Percentiles rank a stretch among this genome's conserved stretches.
phyloP scores from a whole-genome alignment of 2,113 vertebrate species.

The Benthochromis sp. region DNA sequence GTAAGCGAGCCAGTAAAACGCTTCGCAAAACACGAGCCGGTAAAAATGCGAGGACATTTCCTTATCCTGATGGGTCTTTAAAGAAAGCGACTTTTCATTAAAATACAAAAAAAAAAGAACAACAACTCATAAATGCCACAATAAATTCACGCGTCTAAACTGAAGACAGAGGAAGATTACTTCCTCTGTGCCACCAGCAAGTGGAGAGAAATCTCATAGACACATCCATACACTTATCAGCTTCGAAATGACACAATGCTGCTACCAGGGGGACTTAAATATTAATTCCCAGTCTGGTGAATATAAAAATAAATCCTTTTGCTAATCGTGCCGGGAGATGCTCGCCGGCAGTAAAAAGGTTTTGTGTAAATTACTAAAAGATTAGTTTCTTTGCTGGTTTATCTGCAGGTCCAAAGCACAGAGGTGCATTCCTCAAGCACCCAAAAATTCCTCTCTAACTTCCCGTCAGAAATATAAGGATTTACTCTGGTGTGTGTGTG shows the following conservation, averaged over 20 bases:
- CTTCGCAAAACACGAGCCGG: background rate
- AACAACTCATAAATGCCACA: constrained; percentile 15
- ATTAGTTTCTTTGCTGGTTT: constrained; percentile 67
- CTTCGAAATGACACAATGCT: constrained; percentile 63
- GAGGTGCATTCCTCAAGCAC: constrained; percentile 48
- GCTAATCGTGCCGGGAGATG: constrained; percentile 68
- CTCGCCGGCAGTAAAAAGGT: constrained; percentile 61
- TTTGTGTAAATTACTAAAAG: constrained; percentile 75
- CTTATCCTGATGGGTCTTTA: background rate
- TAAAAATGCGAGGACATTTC: background rate
- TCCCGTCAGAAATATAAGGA: constrained; percentile 20
- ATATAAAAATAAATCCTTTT: constrained; percentile 72
- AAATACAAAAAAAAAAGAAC: background rate
- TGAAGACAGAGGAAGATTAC: constrained; percentile 46
- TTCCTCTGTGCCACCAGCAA: background rate
- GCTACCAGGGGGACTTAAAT: constrained; percentile 63
- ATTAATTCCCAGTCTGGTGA: constrained; percentile 71
- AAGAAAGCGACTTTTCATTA: constrained; percentile 1
- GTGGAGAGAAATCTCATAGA: constrained; percentile 50
- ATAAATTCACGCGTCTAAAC: constrained; percentile 34
- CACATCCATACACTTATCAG: constrained; percentile 67
- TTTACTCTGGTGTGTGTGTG: background rate
- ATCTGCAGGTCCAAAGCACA: constrained; percentile 61
- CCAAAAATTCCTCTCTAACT: constrained; percentile 48
- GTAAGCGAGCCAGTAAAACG: background rate